Evolutionary conservation across 1,140 invertebrate genomes (phyloP), one percentile per base, ranked within the genome.

Genomic region (Drosophila pandora): DNA sequence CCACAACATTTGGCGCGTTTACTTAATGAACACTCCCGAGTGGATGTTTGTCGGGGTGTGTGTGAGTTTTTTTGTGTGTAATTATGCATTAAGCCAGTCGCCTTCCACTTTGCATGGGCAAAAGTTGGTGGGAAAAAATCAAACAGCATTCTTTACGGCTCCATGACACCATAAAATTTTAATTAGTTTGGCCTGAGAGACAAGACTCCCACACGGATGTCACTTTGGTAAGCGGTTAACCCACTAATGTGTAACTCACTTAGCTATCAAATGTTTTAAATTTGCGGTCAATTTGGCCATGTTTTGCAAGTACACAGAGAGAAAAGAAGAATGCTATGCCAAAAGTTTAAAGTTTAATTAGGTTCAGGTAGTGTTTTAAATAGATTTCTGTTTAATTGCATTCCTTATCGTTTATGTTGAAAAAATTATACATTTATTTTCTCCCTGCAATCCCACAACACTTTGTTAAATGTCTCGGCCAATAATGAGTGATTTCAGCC

Each of bases 31-130:
- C 85, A 87, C 80, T 12, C 34, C 34, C 4, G 7, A 17, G 17
- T 17, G 30, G 3, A 8, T 32, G 30, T 32, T 6, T 32, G 30
- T 3, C 9, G 2, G 34, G 10, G 10, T 37, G 2, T 85, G 82
- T 88, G 8, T 47, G 17, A 17, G 17, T 17, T 37, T 37, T 37
- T 37, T 65, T 25, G 82, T 85, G 82, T 87, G 82, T 85, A 85
- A 85, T 85, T 85, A 87, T 87, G 83, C 82, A 87, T 87, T 87
- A 87, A 87, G 65, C 79, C 43, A 67, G 79, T 45, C 71, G 64
- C 63, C 52, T 41, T 43, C 30, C 17, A 68, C 67, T 65, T 69
- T 76, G 70, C 72, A 58, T 58, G 43, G 54, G 60, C 69, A 63
- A 34, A 56, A 59, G 63, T 68, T 57, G 49, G 62, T 17, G 47